Evolutionary conservation across 2,113 vertebrate genomes (phyloP).

Genomic region (Gasterosteus nipponicus): DNA sequence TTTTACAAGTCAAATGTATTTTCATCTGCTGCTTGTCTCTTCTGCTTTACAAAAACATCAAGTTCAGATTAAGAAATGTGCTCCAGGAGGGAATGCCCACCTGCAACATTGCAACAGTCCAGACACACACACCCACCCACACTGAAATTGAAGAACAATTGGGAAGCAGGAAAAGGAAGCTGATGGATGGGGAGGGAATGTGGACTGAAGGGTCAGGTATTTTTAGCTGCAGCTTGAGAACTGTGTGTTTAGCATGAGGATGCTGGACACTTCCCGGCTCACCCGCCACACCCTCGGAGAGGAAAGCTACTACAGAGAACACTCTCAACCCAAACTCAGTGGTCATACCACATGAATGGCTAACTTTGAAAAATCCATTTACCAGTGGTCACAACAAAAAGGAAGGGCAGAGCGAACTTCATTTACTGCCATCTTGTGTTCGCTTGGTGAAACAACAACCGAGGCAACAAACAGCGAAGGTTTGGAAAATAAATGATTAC

Average conservation of each 20-base stretch:
- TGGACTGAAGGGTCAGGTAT: constrained; percentile 56
- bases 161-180: constrained; percentile 74
- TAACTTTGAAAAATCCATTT: not conserved
- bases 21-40: not conserved
- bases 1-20: not conserved
- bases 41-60: not conserved
- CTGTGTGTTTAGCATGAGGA: constrained; percentile 29
- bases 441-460: not conserved
- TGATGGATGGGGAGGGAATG: constrained; percentile 64
- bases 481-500: not conserved
- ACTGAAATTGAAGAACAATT: constrained; percentile 44
- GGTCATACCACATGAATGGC: not conserved
- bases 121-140: not conserved
- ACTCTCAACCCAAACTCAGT: not conserved
- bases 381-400: not conserved
- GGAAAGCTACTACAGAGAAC: not conserved
- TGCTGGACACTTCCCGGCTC: constrained; percentile 47
- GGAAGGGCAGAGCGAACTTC: not conserved
- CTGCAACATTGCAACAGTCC: not conserved
- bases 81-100: not conserved
- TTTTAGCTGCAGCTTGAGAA: constrained; percentile 62
- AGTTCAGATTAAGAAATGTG: not conserved
- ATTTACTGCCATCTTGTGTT: constrained; percentile 59
- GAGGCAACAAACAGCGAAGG: not conserved
- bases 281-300: not conserved